A percentile compares a stretch with the other conserved stretches of the same genome.
Conservation (phyloP, 2,113 vertebrate genomes). For the Nicator chloris region DNA sequence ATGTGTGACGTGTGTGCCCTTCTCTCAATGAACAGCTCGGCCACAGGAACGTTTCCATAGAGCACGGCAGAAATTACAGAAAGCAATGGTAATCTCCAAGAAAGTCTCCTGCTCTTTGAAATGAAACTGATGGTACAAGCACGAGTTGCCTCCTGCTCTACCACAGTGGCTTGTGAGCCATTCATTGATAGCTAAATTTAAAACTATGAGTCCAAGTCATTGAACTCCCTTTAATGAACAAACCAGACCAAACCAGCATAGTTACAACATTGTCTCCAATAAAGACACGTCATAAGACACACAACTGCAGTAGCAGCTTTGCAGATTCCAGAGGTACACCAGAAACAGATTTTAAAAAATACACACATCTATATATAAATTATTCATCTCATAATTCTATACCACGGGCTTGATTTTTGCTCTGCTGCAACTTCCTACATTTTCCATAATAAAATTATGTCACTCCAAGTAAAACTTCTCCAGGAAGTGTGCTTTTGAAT, state of each 20-base stretch:
- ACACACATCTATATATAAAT: not conserved
- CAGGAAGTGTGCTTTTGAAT: not conserved
- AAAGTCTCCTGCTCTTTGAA: not conserved
- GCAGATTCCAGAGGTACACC: not conserved
- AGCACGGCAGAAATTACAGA: not conserved
- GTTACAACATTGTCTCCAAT: not conserved
- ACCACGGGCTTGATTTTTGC: not conserved
- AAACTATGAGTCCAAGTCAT: not conserved
- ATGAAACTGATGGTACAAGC: not conserved
- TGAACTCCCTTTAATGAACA: not conserved
- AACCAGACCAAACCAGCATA: not conserved
- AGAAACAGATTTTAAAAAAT: not conserved
- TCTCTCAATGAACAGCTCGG: not conserved
- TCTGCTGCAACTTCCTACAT: not conserved
- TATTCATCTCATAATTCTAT: not conserved
- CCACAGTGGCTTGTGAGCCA: not conserved
- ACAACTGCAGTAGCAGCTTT: not conserved
- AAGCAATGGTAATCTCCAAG: not conserved
- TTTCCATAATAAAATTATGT: not conserved
- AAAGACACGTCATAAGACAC: not conserved
- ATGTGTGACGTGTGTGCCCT: fast-evolving
- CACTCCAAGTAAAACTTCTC: not conserved
- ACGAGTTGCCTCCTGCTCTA: not conserved
- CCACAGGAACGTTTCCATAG: not conserved
- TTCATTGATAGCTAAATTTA: not conserved